Evolutionary conservation across 2,797 vertebrate genomes (phyloP).

Genomic region (Poeciliopsis infans): DNA sequence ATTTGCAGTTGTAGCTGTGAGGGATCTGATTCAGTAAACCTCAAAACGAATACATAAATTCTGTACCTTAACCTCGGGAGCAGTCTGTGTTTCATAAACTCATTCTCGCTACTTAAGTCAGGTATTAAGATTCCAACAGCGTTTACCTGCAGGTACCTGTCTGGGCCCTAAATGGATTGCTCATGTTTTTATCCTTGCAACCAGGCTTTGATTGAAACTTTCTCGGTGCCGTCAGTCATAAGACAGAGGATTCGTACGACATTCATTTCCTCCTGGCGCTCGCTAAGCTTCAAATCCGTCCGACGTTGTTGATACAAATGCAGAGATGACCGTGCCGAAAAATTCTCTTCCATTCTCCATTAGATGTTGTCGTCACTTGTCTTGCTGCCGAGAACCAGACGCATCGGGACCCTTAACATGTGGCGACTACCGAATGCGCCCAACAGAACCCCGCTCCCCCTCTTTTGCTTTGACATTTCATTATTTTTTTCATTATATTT

Average conservation of each 20-base stretch:
- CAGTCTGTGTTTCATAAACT: conserved; percentile 20
- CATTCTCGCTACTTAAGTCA: conserved; percentile 45
- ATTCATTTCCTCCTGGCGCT: conserved; percentile 53
- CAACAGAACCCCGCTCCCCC: conserved; percentile 61
- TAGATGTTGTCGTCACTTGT: conserved; percentile 69
- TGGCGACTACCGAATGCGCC: conserved; percentile 60
- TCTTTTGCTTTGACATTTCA: conserved; percentile 80
- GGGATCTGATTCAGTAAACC: conserved; percentile 1
- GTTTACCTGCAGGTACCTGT: conserved; percentile 34
- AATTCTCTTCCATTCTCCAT: conserved; percentile 50
- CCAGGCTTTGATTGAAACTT: conserved; percentile 67
- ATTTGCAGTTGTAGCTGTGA: background rate
- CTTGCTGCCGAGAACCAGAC: conserved; percentile 54
- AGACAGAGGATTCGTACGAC: conserved; percentile 53
- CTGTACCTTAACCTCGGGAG: conserved; percentile 30
- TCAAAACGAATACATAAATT: conserved; percentile 20
- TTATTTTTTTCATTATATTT: conserved; percentile 84
- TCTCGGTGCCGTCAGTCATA: conserved; percentile 53
- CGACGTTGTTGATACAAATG: conserved; percentile 48
- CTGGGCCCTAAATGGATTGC: conserved; percentile 50
- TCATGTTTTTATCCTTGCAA: conserved; percentile 54
- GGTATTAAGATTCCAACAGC: conserved; percentile 61
- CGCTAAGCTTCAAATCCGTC: conserved; percentile 68
- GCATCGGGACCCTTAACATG: conserved; percentile 54
- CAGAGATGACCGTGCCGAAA: conserved; percentile 60